phyloP scores from a whole-genome alignment of 2,797 vertebrate species.

The Semotilus atromaculatus region DNA sequence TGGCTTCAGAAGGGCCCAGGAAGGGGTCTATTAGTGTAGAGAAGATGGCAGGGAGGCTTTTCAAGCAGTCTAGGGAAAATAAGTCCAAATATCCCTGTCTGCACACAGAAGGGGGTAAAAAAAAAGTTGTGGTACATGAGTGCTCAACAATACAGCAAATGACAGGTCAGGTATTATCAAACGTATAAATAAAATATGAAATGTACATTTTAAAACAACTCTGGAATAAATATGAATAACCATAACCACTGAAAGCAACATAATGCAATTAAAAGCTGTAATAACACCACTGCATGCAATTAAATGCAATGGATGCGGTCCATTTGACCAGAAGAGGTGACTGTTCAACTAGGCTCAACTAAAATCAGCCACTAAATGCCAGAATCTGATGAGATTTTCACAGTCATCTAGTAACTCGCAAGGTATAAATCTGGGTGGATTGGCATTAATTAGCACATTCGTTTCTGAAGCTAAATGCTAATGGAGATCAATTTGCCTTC shows the following conservation, averaged over 20 bases:
- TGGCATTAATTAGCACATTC: constrained; percentile 70
- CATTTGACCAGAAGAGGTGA: constrained; percentile 2
- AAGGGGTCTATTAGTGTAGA: constrained; percentile 67
- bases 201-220: neutral
- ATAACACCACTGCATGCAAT: neutral
- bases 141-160: neutral
- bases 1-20: constrained; percentile 64
- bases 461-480: constrained; percentile 66
- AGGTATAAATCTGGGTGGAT: constrained; percentile 62
- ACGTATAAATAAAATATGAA: neutral
- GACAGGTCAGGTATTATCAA: neutral
- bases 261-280: neutral
- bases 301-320: constrained; percentile 6
- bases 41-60: constrained; percentile 72
- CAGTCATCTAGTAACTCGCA: constrained; percentile 55
- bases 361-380: constrained; percentile 30
- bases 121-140: neutral
- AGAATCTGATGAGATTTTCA: constrained; percentile 43
- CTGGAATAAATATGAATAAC: neutral
- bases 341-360: constrained; percentile 17
- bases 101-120: constrained; percentile 26
- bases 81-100: constrained; percentile 61
- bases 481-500: constrained; percentile 64
- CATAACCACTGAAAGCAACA: neutral
- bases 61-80: constrained; percentile 63